Evolutionary conservation across 2,797 vertebrate genomes (phyloP).

Genomic region (Halcyon leucocephala): DNA sequence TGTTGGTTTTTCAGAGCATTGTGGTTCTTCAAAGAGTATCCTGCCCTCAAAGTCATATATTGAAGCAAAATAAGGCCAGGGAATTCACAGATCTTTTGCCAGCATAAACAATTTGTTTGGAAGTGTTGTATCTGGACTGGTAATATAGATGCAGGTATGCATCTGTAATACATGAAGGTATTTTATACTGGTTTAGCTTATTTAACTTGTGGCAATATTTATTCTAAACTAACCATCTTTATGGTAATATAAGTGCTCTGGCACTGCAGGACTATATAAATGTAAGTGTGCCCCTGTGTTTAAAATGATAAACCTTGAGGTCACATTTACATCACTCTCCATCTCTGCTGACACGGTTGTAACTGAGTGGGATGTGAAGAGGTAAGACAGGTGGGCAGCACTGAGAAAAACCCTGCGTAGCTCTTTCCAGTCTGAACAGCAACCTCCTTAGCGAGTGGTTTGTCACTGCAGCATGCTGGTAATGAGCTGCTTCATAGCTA

Average conservation of each 20-base stretch:
- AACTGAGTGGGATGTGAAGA: not conserved
- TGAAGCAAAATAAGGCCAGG: not conserved
- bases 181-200: not conserved
- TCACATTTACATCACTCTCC: not conserved
- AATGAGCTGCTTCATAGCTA: not conserved
- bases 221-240: not conserved
- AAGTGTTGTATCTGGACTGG: not conserved
- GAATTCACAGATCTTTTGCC: not conserved
- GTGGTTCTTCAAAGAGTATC: not conserved
- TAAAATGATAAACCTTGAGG: not conserved
- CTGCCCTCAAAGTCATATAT: not conserved
- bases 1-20: not conserved
- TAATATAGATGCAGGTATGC: not conserved
- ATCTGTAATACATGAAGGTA: not conserved
- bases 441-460: not conserved
- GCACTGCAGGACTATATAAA: not conserved
- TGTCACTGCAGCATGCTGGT: not conserved
- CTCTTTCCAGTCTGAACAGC: not conserved
- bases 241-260: not conserved
- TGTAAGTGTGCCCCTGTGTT: not conserved
- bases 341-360: not conserved
- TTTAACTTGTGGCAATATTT: not conserved
- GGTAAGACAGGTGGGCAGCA: fast-evolving
- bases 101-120: not conserved
- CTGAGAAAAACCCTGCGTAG: not conserved